These are phyloP conservation scores for Dromiciops gliroides DNA, from an alignment of 2,113 vertebrate genomes.

Conservation along the genomic window DNA sequence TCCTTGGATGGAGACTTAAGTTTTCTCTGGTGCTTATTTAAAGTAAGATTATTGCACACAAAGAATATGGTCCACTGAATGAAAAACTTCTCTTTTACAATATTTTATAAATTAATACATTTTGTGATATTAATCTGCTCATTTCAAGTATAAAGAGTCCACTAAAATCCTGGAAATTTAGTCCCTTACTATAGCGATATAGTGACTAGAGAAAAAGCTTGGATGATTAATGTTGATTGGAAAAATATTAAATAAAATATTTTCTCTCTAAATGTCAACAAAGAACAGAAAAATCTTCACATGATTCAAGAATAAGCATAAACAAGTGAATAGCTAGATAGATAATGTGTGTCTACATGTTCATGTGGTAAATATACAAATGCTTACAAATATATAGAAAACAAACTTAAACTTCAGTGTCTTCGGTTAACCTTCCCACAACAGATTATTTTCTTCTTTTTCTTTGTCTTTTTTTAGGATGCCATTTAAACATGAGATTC, in stretches of 20 bases:
- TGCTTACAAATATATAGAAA: not conserved
- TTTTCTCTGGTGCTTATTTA: slow-evolving; percentile 54
- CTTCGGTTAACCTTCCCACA: slow-evolving; percentile 41
- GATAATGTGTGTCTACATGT: not conserved
- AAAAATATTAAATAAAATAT: slow-evolving; percentile 46
- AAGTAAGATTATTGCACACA: slow-evolving; percentile 50
- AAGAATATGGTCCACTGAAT: slow-evolving; percentile 15
- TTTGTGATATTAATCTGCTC: not conserved
- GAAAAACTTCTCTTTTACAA: accelerated
- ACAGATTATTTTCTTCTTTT: not conserved
- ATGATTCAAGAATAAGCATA: slow-evolving; percentile 31
- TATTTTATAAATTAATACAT: slow-evolving; percentile 62
- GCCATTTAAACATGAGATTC: slow-evolving; percentile 62
- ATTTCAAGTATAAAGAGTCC: slow-evolving; percentile 67
- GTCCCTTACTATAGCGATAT: not conserved
- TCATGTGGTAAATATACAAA: not conserved
- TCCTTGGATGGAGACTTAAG: not conserved
- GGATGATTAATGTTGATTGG: slow-evolving; percentile 63
- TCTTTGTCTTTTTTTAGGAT: slow-evolving; percentile 39
- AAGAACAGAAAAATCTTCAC: slow-evolving; percentile 10
- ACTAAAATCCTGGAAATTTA: slow-evolving; percentile 66
- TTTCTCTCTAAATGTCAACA: slow-evolving; percentile 54
- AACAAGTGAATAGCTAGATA: not conserved
- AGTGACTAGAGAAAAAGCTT: slow-evolving; percentile 56
- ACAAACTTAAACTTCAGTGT: slow-evolving; percentile 43